Evolutionary conservation across 1,140 invertebrate genomes (phyloP).

Genomic region (Eriocheir sinensis): DNA sequence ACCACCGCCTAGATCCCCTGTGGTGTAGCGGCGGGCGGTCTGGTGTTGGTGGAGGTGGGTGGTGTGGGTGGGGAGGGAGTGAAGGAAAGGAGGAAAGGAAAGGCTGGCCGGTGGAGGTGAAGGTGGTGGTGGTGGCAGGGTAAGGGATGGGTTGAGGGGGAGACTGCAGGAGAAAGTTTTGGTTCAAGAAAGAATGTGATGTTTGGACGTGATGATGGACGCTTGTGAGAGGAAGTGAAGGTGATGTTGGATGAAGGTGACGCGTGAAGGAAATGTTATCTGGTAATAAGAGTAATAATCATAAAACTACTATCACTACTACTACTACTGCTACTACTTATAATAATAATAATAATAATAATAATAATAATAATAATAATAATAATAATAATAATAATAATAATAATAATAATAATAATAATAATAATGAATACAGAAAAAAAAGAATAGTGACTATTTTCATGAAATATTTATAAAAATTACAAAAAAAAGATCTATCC

Average conservation of each 20-base stretch:
- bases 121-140: background rate
- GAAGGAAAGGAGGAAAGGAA: background rate
- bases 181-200: background rate
- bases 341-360: background rate
- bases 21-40: constrained; percentile 3
- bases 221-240: background rate
- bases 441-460: background rate
- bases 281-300: too few relatives aligned
- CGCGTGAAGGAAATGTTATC: too few relatives aligned
- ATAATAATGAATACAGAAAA: background rate
- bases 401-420: constrained; percentile 8
- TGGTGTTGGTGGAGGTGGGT: background rate
- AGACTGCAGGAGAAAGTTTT: background rate
- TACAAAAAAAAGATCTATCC: too few relatives aligned
- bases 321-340: background rate
- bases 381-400: constrained; percentile 42
- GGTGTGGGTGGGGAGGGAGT: background rate
- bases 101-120: background rate
- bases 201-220: background rate
- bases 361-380: constrained; percentile 12
- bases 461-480: too few relatives aligned
- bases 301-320: background rate
- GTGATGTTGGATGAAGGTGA: background rate
- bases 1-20: background rate
- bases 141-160: background rate